These are phyloP conservation scores for Sebastes cheni DNA, from an alignment of 2,797 vertebrate genomes.

Conservation along the genomic window DNA sequence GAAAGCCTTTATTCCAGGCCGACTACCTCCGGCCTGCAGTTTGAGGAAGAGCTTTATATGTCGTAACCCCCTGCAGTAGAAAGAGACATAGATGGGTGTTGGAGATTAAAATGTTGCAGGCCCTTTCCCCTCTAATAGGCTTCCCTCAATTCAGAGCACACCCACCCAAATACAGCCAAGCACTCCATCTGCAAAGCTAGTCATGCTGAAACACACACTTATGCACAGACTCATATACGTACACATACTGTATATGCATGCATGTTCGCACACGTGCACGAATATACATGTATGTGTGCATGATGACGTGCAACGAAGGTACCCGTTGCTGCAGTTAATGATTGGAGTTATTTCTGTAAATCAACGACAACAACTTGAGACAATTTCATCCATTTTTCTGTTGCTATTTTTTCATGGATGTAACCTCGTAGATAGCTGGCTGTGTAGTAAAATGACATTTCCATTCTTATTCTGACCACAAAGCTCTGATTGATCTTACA, in stretches of 20 bases:
- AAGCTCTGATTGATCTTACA: background rate
- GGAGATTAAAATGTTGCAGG: conserved; percentile 56
- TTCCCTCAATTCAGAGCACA: conserved; percentile 56
- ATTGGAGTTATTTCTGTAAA: no score
- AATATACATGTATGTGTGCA: background rate
- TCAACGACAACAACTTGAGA: no score
- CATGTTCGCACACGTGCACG: background rate
- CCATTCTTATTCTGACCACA: background rate
- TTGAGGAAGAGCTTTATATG: conserved; percentile 56
- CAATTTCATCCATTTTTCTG: no score
- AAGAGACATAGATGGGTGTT: conserved; percentile 45
- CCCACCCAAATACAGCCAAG: conserved; percentile 30
- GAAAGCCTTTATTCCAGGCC: conserved; percentile 50
- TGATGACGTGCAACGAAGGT: background rate
- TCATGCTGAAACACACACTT: conserved; percentile 27
- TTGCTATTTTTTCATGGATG: background rate
- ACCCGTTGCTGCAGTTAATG: no score
- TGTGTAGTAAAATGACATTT: background rate
- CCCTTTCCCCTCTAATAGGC: conserved; percentile 45
- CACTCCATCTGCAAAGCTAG: conserved; percentile 25
- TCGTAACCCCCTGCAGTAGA: conserved; percentile 33
- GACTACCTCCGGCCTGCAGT: conserved; percentile 26
- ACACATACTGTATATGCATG: background rate
- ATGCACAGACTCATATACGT: background rate
- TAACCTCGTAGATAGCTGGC: rapidly evolving